A percentile compares a stretch with the other conserved stretches of the same genome.
Evolutionary conservation across 2,797 vertebrate species (phyloP).

Genomic region (Callimico goeldii): DNA sequence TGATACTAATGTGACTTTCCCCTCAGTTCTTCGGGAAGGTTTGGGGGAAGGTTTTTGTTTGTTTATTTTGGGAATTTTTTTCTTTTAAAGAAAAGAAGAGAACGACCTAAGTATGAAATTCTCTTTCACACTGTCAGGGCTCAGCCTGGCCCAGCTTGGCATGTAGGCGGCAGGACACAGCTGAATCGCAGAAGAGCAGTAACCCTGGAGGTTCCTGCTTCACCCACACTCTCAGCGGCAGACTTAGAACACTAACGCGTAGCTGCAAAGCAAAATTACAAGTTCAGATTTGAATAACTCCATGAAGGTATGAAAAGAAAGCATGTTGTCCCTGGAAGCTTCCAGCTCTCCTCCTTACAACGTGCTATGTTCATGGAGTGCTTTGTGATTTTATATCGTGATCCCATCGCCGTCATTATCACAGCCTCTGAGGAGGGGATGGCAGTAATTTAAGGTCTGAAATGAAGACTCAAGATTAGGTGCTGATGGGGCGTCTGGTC

Average conservation of each 20-base stretch:
- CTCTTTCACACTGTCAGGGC: neutral
- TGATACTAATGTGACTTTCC: neutral
- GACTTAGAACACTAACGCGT: neutral
- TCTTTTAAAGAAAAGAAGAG: neutral
- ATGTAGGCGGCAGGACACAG: too few relatives aligned
- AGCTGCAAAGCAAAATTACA: neutral
- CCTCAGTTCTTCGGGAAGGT: neutral
- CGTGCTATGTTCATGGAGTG: accelerated
- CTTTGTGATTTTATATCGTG: accelerated
- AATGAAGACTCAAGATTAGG: neutral
- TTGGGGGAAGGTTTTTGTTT: neutral
- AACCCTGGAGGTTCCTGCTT: neutral
- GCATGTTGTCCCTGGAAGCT: neutral
- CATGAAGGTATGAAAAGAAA: neutral
- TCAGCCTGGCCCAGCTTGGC: neutral
- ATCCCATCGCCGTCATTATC: too few relatives aligned
- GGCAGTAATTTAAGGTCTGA: neutral
- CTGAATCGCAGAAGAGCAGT: neutral
- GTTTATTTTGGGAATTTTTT: neutral
- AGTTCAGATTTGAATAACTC: neutral
- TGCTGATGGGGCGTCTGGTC: accelerated
- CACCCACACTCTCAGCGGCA: neutral
- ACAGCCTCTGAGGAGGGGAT: neutral
- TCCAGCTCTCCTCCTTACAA: neutral
- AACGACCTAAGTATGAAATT: neutral